Evolutionary conservation across 1,140 invertebrate genomes (phyloP).

Genomic region (Drosophila yakuba): DNA sequence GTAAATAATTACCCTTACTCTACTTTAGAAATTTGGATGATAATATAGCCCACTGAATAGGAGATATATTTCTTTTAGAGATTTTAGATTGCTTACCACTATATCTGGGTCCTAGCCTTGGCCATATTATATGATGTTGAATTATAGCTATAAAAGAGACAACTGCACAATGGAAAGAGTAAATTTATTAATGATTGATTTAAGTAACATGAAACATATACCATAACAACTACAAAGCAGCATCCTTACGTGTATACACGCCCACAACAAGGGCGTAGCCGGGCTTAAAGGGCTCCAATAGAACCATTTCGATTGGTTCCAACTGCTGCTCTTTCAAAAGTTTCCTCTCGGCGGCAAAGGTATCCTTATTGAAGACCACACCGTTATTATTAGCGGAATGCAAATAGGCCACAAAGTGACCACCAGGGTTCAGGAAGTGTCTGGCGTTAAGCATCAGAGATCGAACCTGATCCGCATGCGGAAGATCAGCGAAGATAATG

Average conservation of each 20-base stretch:
- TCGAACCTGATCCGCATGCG: slow-evolving; percentile 29
- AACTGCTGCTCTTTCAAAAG: slow-evolving; percentile 32
- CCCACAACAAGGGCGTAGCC: slow-evolving; percentile 30
- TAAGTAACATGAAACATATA: not conserved
- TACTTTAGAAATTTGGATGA: not conserved
- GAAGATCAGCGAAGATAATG: slow-evolving; percentile 37
- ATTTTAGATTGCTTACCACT: too few relatives aligned
- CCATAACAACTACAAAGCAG: not conserved
- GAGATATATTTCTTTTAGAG: too few relatives aligned
- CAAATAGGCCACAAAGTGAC: slow-evolving; percentile 39
- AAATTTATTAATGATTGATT: not conserved
- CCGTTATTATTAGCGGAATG: not conserved
- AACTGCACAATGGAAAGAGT: not conserved
- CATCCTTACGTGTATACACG: slow-evolving; percentile 22
- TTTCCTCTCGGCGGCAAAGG: not conserved
- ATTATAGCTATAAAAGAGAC: not conserved
- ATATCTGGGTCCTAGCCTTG: too few relatives aligned
- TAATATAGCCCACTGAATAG: too few relatives aligned
- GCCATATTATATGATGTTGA: too few relatives aligned
- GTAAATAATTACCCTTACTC: not conserved
- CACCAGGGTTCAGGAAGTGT: slow-evolving; percentile 37
- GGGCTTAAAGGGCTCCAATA: slow-evolving; percentile 23
- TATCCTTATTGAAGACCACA: not conserved
- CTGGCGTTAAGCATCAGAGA: slow-evolving; percentile 46
- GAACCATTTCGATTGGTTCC: slow-evolving; percentile 22